Conservation (phyloP, 2,888 invertebrate species). For the Druceiella hillmani region DNA sequence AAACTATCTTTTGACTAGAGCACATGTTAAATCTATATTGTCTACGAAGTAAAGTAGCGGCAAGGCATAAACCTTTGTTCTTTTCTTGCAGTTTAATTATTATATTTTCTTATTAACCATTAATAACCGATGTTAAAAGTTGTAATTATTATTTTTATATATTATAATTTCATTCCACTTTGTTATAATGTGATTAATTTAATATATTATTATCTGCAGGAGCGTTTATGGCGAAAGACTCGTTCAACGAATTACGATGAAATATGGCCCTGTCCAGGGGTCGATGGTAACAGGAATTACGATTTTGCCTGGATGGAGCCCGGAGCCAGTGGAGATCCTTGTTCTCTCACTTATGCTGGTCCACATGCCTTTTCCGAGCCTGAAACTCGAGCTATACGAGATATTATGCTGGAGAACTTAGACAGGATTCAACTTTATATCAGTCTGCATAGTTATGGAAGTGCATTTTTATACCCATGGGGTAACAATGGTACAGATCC, state of each 20-base stretch:
- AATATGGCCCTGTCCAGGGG: constrained; percentile 70
- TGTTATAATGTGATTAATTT: too few species aligned
- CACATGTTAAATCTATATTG: too few species aligned
- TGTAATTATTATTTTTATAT: too few species aligned
- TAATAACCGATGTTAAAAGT: too few species aligned
- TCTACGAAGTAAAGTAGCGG: too few species aligned
- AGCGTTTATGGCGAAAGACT: constrained; percentile 67
- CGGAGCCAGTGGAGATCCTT: constrained; percentile 46
- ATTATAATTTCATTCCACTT: too few species aligned
- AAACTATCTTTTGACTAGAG: too few species aligned
- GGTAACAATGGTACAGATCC: constrained; percentile 60
- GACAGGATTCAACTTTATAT: constrained; percentile 58
- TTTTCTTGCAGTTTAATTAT: too few species aligned
- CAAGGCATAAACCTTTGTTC: too few species aligned
- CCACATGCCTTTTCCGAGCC: constrained; percentile 60
- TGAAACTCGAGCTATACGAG: constrained; percentile 57
- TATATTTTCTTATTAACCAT: too few species aligned
- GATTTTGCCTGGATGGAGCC: constrained; percentile 63
- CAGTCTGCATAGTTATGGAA: constrained; percentile 70
- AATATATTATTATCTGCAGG: constrained; percentile 34
- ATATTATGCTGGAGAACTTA: constrained; percentile 46
- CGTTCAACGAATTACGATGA: constrained; percentile 54
- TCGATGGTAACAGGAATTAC: constrained; percentile 75
- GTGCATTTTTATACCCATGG: constrained; percentile 65
- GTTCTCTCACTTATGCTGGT: constrained; percentile 61